Evolutionary conservation across 2,113 vertebrate genomes (phyloP).

Genomic region (Catharus fuscescens): DNA sequence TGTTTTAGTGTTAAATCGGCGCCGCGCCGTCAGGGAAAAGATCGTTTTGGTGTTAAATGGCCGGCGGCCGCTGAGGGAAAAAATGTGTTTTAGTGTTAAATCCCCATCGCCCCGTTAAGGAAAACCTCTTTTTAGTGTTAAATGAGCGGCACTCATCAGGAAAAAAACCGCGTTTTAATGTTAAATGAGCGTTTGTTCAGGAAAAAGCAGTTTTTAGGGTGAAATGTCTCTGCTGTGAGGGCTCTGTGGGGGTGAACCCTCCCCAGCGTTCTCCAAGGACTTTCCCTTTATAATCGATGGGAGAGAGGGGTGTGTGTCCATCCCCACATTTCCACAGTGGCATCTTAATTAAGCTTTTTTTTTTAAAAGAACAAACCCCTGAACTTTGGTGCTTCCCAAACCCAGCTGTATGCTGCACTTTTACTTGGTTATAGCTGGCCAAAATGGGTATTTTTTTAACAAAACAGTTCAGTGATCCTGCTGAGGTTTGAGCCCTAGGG

Average conservation of each 20-base stretch:
- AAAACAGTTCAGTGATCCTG: fast-evolving
- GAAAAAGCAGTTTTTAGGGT: background rate
- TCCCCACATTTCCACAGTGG: background rate
- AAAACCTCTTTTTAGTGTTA: background rate
- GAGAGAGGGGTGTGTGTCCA: fast-evolving
- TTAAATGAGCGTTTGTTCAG: background rate
- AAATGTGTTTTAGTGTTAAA: background rate
- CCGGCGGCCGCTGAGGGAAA: background rate
- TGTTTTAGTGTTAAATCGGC: background rate
- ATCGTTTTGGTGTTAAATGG: background rate
- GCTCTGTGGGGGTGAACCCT: background rate
- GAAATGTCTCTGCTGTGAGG: background rate
- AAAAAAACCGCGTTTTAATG: background rate
- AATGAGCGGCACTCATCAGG: too few species aligned
- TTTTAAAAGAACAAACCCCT: background rate
- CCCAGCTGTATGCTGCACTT: fast-evolving
- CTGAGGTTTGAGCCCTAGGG: background rate
- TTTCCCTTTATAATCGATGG: background rate
- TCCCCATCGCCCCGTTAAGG: background rate
- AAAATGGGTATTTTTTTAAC: background rate
- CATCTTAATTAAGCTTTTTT: background rate
- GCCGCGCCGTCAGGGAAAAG: background rate
- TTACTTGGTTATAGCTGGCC: fast-evolving
- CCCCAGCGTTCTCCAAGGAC: background rate
- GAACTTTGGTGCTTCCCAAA: background rate